phyloP scores from a whole-genome alignment of 2,888 invertebrate genomes.

The Drosophila greeni region DNA sequence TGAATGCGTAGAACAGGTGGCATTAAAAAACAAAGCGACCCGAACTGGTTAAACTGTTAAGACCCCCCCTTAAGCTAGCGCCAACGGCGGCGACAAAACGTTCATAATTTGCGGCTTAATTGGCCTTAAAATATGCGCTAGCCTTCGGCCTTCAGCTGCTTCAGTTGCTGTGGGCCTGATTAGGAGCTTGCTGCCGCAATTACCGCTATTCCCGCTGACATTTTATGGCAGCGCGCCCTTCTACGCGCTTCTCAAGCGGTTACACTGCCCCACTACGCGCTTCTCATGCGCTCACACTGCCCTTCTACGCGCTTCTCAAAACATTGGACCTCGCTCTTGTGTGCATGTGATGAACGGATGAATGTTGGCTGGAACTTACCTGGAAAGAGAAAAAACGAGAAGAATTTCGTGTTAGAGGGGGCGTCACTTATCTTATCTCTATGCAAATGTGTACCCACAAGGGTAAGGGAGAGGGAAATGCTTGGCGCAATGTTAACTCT shows the following conservation, averaged over 20 bases:
- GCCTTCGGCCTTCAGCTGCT: conserved; percentile 19
- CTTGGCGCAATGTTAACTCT: conserved; percentile 34
- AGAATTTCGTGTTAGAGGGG: not conserved
- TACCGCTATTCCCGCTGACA: conserved; percentile 17
- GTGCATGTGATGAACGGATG: conserved; percentile 8
- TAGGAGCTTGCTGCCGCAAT: conserved; percentile 14
- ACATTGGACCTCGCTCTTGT: no score
- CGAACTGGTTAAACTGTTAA: conserved; percentile 25
- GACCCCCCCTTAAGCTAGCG: conserved; percentile 31
- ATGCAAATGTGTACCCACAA: not conserved
- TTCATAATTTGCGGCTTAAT: conserved; percentile 66
- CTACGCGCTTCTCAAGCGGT: conserved; percentile 12
- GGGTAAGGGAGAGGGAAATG: conserved; percentile 1
- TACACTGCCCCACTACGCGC: conserved; percentile 1
- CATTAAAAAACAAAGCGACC: conserved; percentile 12
- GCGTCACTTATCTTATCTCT: conserved; percentile 29
- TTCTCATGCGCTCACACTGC: conserved; percentile 7
- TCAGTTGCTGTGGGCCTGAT: conserved; percentile 32
- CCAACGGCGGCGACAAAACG: conserved; percentile 48
- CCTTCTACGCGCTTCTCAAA: conserved; percentile 16
- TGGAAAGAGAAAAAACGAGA: conserved; percentile 37
- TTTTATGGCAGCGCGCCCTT: conserved; percentile 13
- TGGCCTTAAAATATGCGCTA: conserved; percentile 59
- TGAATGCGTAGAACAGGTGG: conserved; percentile 23
- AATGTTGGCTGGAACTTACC: conserved; percentile 47